Evolutionary conservation across 2,888 invertebrate species (phyloP).

Genomic region (Lasioglossum malachurum): DNA sequence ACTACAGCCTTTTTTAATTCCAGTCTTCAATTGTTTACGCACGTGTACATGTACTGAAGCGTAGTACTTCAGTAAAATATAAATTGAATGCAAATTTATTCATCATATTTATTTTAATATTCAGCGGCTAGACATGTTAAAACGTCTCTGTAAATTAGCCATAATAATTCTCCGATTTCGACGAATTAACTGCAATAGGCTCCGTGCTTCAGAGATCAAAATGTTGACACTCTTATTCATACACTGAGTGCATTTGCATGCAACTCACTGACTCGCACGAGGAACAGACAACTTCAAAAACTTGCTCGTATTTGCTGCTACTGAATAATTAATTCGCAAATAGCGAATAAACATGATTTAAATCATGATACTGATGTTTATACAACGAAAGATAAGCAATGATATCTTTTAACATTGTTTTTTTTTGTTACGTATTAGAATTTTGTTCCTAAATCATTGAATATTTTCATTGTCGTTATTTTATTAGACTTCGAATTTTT

Average conservation of each 20-base stretch:
- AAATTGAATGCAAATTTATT: not conserved
- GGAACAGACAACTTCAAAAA: not conserved
- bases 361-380: not conserved
- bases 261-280: not conserved
- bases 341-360: not conserved
- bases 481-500: not conserved
- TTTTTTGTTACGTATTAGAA: not conserved
- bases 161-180: not conserved
- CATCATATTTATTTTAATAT: not conserved
- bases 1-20: too few relatives aligned
- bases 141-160: not conserved
- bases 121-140: not conserved
- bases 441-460: not conserved
- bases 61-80: too few relatives aligned
- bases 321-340: constrained; percentile 28
- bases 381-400: not conserved
- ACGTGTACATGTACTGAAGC: not conserved
- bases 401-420: not conserved
- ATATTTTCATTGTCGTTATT: not conserved
- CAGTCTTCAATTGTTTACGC: not conserved
- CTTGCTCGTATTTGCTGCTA: not conserved
- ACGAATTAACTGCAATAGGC: not conserved
- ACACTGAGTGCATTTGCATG: constrained; percentile 8
- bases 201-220: not conserved
- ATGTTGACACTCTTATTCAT: constrained; percentile 23